phyloP scores from a whole-genome alignment of 2,888 invertebrate species.

The Eupithecia subumbrata region DNA sequence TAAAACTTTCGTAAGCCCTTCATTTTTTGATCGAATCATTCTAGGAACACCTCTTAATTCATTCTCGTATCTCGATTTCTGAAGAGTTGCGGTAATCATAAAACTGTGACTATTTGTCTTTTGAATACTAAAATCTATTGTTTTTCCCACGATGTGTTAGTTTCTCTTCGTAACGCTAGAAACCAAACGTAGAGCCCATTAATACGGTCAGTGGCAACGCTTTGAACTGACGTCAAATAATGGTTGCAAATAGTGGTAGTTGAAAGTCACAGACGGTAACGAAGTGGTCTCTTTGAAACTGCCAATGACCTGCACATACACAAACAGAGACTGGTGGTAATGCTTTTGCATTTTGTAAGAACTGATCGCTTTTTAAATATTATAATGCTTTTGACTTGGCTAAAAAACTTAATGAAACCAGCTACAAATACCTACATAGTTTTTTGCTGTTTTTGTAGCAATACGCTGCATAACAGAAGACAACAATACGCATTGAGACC shows the following conservation, averaged over 20 bases:
- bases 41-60: too few relatives aligned
- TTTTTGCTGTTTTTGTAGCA: too few relatives aligned
- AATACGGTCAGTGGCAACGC: conserved; percentile 24
- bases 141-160: background rate
- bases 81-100: background rate
- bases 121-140: background rate
- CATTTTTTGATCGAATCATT: too few relatives aligned
- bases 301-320: background rate
- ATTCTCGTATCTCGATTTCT: too few relatives aligned
- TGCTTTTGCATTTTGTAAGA: background rate
- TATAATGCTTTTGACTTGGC: too few relatives aligned
- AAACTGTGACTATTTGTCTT: background rate
- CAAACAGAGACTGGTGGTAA: background rate
- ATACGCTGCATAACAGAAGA: too few relatives aligned
- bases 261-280: conserved; percentile 12
- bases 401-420: too few relatives aligned
- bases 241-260: conserved; percentile 28
- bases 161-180: background rate
- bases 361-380: background rate
- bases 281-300: conserved; percentile 9
- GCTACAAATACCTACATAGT: too few relatives aligned
- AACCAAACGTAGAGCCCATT: conserved; percentile 20
- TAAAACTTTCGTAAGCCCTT: too few relatives aligned
- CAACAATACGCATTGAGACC: too few relatives aligned
- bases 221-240: conserved; percentile 36